These are phyloP conservation scores for Psococerastis gibbosa DNA, from an alignment of 2,888 invertebrate species.

Conservation along the genomic window DNA sequence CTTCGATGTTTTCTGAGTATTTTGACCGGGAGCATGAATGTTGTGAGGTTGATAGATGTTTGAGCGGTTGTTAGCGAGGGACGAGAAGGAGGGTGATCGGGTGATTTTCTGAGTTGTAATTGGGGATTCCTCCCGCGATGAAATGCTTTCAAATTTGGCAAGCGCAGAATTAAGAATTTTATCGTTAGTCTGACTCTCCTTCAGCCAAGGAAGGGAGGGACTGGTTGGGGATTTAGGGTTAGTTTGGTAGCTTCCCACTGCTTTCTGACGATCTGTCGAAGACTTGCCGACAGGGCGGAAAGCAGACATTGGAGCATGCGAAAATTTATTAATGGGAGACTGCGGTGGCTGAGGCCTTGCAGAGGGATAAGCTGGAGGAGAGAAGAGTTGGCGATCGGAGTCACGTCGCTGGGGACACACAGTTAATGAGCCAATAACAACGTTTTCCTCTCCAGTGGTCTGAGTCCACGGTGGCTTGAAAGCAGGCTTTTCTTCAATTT, in stretches of 20 bases:
- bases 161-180: constrained; percentile 33
- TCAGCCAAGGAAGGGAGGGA: constrained; percentile 32
- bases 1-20: too few species aligned
- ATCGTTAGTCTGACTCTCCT: constrained; percentile 27
- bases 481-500: constrained; percentile 22
- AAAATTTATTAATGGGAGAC: constrained; percentile 47
- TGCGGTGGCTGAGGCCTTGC: constrained; percentile 25
- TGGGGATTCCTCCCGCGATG: neutral
- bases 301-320: constrained; percentile 57
- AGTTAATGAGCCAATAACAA: constrained; percentile 26
- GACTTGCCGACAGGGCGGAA: constrained; percentile 38
- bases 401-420: constrained; percentile 26
- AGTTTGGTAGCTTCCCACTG: neutral
- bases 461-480: constrained; percentile 27
- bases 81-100: too few species aligned
- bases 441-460: constrained; percentile 23
- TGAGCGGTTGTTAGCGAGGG: too few species aligned
- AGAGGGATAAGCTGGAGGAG: too few species aligned
- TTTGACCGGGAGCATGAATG: too few species aligned
- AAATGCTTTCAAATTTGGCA: constrained; percentile 31
- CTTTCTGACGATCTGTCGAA: constrained; percentile 13
- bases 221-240: constrained; percentile 24
- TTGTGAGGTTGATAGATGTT: too few species aligned
- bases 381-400: too few species aligned
- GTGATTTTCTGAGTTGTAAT: constrained; percentile 16